Evolutionary conservation across 2,888 invertebrate genomes (phyloP).

Genomic region (Pinctada fucata): DNA sequence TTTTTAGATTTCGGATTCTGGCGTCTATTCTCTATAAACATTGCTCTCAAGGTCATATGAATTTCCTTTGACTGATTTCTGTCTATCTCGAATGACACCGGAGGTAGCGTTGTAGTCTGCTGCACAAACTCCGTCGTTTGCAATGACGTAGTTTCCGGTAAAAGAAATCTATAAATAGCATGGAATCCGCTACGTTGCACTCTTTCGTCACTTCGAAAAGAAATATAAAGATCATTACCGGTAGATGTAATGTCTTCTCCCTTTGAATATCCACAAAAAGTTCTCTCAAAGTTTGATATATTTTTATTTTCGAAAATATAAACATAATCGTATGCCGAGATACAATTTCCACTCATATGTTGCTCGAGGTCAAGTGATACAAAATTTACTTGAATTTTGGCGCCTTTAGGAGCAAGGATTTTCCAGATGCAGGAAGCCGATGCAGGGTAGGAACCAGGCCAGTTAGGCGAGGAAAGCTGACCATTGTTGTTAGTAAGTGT

Average conservation of each 20-base stretch:
- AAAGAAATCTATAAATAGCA: constrained; percentile 65
- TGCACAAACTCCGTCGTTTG: constrained; percentile 23
- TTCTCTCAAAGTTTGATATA: constrained; percentile 44
- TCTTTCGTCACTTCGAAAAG: constrained; percentile 66
- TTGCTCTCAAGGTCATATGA: constrained; percentile 31
- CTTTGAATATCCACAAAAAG: constrained; percentile 55
- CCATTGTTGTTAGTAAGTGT: constrained; percentile 63
- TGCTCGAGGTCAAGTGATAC: constrained; percentile 67
- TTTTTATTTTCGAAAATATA: constrained; percentile 58
- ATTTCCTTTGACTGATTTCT: constrained; percentile 6
- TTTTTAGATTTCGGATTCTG: neutral
- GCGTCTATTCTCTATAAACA: constrained; percentile 27
- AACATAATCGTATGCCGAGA: constrained; percentile 60
- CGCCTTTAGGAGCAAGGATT: constrained; percentile 59
- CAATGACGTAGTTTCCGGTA: constrained; percentile 38
- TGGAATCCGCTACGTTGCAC: constrained; percentile 70
- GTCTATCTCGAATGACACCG: constrained; percentile 20
- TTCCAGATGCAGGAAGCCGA: constrained; percentile 66
- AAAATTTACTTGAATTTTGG: constrained; percentile 62
- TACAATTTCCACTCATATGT: constrained; percentile 64
- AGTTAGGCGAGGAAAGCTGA: constrained; percentile 70
- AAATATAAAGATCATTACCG: constrained; percentile 59
- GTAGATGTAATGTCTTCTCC: constrained; percentile 53
- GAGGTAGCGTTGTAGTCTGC: constrained; percentile 10
- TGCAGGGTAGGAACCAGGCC: constrained; percentile 69